Conservation (phyloP, 2,797 vertebrate species). For the Liparis tanakae region DNA sequence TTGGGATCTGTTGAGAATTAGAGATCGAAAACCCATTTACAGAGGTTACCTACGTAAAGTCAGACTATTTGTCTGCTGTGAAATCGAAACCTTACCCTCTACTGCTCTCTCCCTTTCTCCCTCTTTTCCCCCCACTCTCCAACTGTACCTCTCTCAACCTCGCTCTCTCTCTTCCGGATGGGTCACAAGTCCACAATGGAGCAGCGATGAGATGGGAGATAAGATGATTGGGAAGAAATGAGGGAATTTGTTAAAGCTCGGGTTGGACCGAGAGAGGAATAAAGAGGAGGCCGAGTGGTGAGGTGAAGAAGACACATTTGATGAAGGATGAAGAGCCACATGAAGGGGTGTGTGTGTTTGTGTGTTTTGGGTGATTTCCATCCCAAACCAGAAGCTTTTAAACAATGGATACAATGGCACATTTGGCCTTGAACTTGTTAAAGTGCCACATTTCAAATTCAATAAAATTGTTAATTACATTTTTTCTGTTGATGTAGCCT, state of each 20-base stretch:
- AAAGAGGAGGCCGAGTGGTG: slow-evolving; percentile 33
- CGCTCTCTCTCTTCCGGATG: slow-evolving; percentile 16
- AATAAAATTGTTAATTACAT: too few relatives aligned
- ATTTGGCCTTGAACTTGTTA: background rate
- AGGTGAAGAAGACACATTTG: slow-evolving; percentile 30
- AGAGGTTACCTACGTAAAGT: slow-evolving; percentile 73
- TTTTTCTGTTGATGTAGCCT: too few relatives aligned
- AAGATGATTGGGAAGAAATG: slow-evolving; percentile 67
- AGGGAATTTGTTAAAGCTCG: slow-evolving; percentile 67
- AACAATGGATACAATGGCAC: background rate
- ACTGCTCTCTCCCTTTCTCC: slow-evolving; percentile 27
- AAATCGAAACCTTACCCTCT: slow-evolving; percentile 76
- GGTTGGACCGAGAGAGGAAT: slow-evolving; percentile 36
- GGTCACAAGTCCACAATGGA: slow-evolving; percentile 59
- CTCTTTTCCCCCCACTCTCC: slow-evolving; percentile 10
- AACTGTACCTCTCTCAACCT: slow-evolving; percentile 4
- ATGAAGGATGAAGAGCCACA: slow-evolving; percentile 22
- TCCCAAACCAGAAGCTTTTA: background rate
- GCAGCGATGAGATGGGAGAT: slow-evolving; percentile 61
- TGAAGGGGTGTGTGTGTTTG: background rate
- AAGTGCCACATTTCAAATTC: background rate
- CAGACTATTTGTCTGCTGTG: slow-evolving; percentile 73
- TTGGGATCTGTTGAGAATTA: slow-evolving; percentile 73
- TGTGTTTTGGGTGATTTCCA: slow-evolving; percentile 1
- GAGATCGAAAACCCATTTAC: slow-evolving; percentile 78